Evolutionary conservation across 2,888 invertebrate genomes (phyloP).

Genomic region (Limnephilus rhombicus): DNA sequence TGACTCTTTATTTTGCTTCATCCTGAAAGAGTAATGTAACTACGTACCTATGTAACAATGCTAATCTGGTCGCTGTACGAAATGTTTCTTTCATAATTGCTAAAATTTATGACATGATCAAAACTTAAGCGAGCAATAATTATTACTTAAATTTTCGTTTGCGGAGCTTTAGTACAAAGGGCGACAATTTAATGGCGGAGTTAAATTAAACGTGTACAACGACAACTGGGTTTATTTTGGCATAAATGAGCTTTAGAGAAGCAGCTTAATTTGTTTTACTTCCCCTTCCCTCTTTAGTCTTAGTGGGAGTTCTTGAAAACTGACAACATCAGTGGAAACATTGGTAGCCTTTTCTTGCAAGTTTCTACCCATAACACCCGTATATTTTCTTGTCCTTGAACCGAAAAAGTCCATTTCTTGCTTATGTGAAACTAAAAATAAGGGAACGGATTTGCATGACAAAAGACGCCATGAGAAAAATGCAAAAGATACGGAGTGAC

Average conservation of each 20-base stretch:
- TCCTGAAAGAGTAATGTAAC: not conserved
- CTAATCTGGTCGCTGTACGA: not conserved
- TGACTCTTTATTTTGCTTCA: not conserved
- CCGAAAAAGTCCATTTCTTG: too few relatives aligned
- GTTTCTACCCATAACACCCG: not conserved
- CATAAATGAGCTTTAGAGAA: not conserved
- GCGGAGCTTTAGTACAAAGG: not conserved
- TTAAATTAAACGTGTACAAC: not conserved
- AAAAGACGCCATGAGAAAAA: too few relatives aligned
- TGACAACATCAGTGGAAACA: not conserved
- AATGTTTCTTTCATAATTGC: not conserved
- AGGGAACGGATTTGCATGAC: too few relatives aligned
- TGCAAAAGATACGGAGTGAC: too few relatives aligned
- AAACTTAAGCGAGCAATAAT: not conserved
- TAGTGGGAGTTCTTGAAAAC: not conserved
- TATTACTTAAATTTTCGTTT: not conserved
- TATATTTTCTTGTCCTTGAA: too few relatives aligned
- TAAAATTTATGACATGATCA: not conserved
- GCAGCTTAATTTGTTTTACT: not conserved
- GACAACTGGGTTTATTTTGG: not conserved
- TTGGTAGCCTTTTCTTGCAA: not conserved
- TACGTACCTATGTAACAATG: not conserved
- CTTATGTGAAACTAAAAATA: too few relatives aligned
- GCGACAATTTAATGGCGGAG: not conserved
- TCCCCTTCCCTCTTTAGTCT: not conserved